phyloP scores from a whole-genome alignment of 1,140 invertebrate species.

The Neotoxoptera formosana region DNA sequence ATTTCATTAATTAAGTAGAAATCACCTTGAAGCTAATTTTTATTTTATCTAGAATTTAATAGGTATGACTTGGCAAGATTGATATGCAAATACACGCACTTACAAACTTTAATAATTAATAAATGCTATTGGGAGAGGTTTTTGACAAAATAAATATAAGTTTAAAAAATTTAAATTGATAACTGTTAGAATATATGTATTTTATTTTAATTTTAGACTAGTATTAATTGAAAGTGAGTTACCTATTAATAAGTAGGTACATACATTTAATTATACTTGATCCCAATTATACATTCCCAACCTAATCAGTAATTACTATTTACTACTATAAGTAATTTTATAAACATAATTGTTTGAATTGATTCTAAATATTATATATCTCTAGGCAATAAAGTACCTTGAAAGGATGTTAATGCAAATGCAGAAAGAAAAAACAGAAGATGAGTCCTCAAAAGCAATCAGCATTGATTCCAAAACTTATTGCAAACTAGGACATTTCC shows the following conservation, averaged over 20 bases:
- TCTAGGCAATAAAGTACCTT: slow-evolving; percentile 79
- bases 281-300: not conserved
- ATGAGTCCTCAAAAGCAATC: slow-evolving; percentile 69
- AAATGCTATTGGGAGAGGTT: too few relatives aligned
- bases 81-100: too few relatives aligned
- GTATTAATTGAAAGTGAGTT: not conserved
- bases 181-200: not conserved
- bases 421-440: slow-evolving; percentile 67
- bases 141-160: too few relatives aligned
- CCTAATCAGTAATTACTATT: not conserved
- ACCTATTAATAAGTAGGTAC: not conserved
- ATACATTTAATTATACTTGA: not conserved
- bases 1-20: too few relatives aligned
- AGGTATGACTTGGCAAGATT: too few relatives aligned
- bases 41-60: too few relatives aligned
- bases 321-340: not conserved
- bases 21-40: too few relatives aligned
- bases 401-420: slow-evolving; percentile 81
- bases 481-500: slow-evolving; percentile 93
- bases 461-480: slow-evolving; percentile 89
- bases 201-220: slow-evolving; percentile 5
- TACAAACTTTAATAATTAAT: too few relatives aligned
- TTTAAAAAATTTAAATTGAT: too few relatives aligned
- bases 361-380: slow-evolving; percentile 53
- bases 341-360: slow-evolving; percentile 40